phyloP scores from a whole-genome alignment of 2,113 vertebrate species.

The Crypturellus undulatus region DNA sequence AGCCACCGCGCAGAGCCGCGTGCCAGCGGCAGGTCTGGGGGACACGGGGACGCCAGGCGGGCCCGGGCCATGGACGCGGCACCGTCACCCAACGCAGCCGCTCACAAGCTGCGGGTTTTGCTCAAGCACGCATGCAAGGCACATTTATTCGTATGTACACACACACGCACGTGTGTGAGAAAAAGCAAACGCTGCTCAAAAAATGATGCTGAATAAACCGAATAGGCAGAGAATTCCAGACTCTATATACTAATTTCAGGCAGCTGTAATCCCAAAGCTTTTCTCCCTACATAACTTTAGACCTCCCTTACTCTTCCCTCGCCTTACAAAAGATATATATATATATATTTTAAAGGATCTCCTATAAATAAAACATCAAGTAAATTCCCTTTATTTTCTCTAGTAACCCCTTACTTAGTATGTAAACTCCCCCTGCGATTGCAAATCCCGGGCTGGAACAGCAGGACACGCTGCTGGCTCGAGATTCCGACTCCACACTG shows the following conservation, averaged over 20 bases:
- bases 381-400: constrained; percentile 12
- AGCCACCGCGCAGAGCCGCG: constrained; percentile 37
- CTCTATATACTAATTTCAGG: constrained; percentile 55
- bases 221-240: constrained; percentile 68
- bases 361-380: constrained; percentile 6
- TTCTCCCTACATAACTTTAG: not conserved
- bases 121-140: constrained; percentile 75
- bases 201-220: constrained; percentile 18
- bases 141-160: constrained; percentile 63
- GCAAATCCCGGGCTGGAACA: too few species aligned
- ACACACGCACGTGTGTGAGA: constrained; percentile 12
- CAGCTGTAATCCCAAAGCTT: constrained; percentile 13
- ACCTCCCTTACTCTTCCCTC: constrained; percentile 14
- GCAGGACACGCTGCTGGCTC: too few species aligned
- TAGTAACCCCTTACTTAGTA: not conserved
- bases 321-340: not conserved
- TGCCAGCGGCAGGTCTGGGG: constrained; percentile 1
- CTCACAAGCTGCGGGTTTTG: constrained; percentile 11
- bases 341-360: not conserved
- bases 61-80: constrained; percentile 25
- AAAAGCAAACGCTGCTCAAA: constrained; percentile 73
- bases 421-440: too few species aligned
- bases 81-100: not conserved
- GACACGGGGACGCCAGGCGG: not conserved
- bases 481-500: too few species aligned